Conservation (phyloP, 2,888 invertebrate species). For the Cheilosia pagana region DNA sequence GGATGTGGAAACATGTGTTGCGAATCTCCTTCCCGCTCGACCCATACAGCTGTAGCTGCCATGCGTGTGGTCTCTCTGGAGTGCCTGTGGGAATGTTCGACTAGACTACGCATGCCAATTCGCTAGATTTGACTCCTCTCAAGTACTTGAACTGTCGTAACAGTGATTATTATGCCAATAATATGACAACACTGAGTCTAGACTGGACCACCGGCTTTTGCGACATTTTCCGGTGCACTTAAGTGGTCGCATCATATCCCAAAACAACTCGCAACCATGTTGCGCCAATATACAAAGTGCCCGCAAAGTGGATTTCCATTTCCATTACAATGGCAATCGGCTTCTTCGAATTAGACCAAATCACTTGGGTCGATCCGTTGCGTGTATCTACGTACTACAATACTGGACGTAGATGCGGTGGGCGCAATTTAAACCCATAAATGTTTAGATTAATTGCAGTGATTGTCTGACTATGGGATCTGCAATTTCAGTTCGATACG, state of each 20-base stretch:
- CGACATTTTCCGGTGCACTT: constrained; percentile 55
- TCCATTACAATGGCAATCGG: constrained; percentile 52
- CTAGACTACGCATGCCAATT: constrained; percentile 61
- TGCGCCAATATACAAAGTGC: constrained; percentile 73
- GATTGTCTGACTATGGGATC: constrained; percentile 54
- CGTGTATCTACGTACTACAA: neutral
- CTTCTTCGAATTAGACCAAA: constrained; percentile 65
- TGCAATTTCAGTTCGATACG: constrained; percentile 63
- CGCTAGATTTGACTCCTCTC: constrained; percentile 57
- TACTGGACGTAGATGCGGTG: constrained; percentile 30
- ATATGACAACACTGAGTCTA: constrained; percentile 46
- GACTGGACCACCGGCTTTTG: constrained; percentile 41
- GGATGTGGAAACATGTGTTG: constrained; percentile 69
- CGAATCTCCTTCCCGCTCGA: constrained; percentile 54
- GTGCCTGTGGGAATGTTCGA: constrained; percentile 63
- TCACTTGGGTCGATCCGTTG: constrained; percentile 56
- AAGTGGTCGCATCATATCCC: neutral
- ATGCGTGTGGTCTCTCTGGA: constrained; percentile 59
- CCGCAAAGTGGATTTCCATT: constrained; percentile 71
- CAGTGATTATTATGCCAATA: constrained; percentile 57
- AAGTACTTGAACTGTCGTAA: constrained; percentile 49
- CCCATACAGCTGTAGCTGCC: constrained; percentile 27
- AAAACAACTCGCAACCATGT: constrained; percentile 24
- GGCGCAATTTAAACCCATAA: constrained; percentile 73
- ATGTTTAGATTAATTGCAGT: constrained; percentile 73